Base-by-base conservation (phyloP, 1,140 invertebrate genomes). In the Phymorhynchus buccinoides region DNA sequence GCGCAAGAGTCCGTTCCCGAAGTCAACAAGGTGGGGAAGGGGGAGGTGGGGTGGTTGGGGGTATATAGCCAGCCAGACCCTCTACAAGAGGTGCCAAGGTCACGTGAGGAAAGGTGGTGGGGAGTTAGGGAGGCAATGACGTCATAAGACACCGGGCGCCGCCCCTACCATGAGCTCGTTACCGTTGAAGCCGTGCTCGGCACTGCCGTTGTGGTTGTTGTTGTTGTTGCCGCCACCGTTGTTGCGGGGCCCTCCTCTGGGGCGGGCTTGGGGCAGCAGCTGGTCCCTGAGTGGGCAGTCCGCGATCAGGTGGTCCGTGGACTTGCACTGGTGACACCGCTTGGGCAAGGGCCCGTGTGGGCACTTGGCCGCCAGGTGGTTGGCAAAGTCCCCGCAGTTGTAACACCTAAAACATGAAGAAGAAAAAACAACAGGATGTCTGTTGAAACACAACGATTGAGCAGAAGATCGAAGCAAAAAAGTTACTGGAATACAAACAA, bases 371-470 rank as follows among this genome's bases (percentile, higher is more conserved):
- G 97, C 97, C 90, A 97, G 96, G 92, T 98, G 97, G 93, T 97
- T 97, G 42, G 96, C 96, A 92, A 97, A 97, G 92, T 97, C 96
- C 9, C 97, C 97, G 91, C 97, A 97, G 92, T 98, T 97, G 93
- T 97, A 98, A 93, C 97, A 97, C 90, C 97, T 97, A 92, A 16
- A 87, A 94, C 93, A 85, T 18, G 18, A 6, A 62, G 56, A 62
- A 0, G 22, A 62, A 62, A 9, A 62, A 62, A 12, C 56, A 62
- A 27, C 56, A 9, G 56, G 48, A 48, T n/a, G 48, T 52, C 22
- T 52, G 44, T 48, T 48, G 44, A n/a, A n/a, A n/a, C n/a, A n/a
- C n/a, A n/a, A n/a, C n/a, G n/a, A n/a, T n/a, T n/a, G n/a, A n/a
- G n/a, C n/a, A n/a, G n/a, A n/a, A n/a, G n/a, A n/a, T n/a, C n/a